phyloP scores from a whole-genome alignment of 2,888 invertebrate genomes.

The Ctena decussata region DNA sequence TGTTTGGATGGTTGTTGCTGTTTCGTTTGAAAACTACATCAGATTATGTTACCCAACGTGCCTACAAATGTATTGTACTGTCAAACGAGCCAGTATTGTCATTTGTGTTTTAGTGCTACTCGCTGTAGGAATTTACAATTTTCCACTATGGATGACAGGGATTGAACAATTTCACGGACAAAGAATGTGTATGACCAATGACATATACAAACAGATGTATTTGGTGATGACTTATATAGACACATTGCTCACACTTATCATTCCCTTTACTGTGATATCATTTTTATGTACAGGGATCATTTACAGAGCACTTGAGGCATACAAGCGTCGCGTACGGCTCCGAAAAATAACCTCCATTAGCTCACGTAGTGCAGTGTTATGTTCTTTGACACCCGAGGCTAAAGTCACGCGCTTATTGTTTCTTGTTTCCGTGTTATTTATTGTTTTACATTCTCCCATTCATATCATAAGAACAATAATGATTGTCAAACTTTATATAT shows the following conservation, averaged over 20 bases:
- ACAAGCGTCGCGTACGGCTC: slow-evolving; percentile 28
- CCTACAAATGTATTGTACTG: slow-evolving; percentile 60
- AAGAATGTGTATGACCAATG: slow-evolving; percentile 35
- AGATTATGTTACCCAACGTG: slow-evolving; percentile 62
- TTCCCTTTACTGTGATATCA: slow-evolving; percentile 64
- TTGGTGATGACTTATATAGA: slow-evolving; percentile 65
- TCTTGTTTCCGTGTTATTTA: slow-evolving; percentile 62
- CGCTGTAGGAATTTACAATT: slow-evolving; percentile 60
- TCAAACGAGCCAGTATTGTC: slow-evolving; percentile 36
- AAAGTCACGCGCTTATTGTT: slow-evolving; percentile 60
- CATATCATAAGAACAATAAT: slow-evolving; percentile 61
- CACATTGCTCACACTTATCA: slow-evolving; percentile 65
- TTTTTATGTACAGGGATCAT: slow-evolving; percentile 51
- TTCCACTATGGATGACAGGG: slow-evolving; percentile 67
- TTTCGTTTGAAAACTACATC: slow-evolving; percentile 54
- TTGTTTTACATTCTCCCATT: slow-evolving; percentile 68
- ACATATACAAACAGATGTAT: slow-evolving; percentile 44
- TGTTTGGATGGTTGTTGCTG: slow-evolving; percentile 55
- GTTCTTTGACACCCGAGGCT: slow-evolving; percentile 30
- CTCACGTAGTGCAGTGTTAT: not conserved
- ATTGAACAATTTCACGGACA: slow-evolving; percentile 37
- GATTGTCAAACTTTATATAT: slow-evolving; percentile 26
- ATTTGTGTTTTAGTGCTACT: slow-evolving; percentile 45
- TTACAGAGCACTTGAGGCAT: slow-evolving; percentile 25
- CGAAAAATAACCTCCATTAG: not conserved